Base-by-base conservation (phyloP, 2,113 vertebrate species). In the Oriolus oriolus region DNA sequence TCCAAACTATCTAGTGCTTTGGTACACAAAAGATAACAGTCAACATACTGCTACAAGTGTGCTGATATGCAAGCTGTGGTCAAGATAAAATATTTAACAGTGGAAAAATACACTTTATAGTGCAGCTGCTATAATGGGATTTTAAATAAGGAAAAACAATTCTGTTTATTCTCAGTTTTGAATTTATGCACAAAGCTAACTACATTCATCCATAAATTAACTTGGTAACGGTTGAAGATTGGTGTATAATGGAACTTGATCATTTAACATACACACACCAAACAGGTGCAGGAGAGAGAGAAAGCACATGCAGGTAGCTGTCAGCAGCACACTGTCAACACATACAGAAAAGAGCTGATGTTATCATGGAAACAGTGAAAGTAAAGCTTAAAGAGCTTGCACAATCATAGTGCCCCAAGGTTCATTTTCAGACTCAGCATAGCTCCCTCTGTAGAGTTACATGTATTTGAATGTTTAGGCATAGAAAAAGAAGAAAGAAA, bases 21-120 rank as follows among this genome's bases (percentile, higher is more conserved):
- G 64, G 85, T 97, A 97, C 91, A 97, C 89, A 94, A 66, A 96
- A 97, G 95, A 97, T 98, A 97, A 96, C 89, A 96, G 96, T 89
- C 95, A 97, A 95, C 96, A 95, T 42, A 90, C 89, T 91, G 91
- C 94, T 98, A 95, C 96, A 86, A 96, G 93, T 86, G 86, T 89
- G 76, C 96, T 96, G 94, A 97, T 95, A 94, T 21, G 82, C 89
- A 91, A 96, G 93, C 95, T 93, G 82, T 90, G 96, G 96, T 97
- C 93, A 94, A 97, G 97, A 98, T 96, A 94, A 97, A 96, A 96
- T 90, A 96, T 93, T 97, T 96, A 89, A 92, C 89, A 95, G 87
- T 60, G 88, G 79, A 97, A 94, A 84, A 97, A 93, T 21, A 90
- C 61, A 57, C 69, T 94, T 82, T 89, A 85, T 52, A 93, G 90